Evolutionary conservation across 2,797 vertebrate species (phyloP).

Genomic region (Myotis findleyi): DNA sequence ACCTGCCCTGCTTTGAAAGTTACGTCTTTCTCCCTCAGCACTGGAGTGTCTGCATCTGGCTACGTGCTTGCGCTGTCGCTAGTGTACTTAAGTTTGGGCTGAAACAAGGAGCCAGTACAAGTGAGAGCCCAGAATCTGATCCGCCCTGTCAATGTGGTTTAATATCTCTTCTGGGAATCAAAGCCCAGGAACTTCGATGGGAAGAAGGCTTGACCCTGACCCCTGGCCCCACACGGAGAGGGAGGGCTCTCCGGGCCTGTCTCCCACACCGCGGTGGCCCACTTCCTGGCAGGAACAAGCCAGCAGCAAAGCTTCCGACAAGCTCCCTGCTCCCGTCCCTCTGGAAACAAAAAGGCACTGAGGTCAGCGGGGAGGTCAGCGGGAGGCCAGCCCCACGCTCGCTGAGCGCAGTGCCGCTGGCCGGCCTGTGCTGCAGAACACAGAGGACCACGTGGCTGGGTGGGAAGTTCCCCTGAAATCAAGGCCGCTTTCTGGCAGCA

Average conservation of each 20-base stretch:
- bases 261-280: not conserved
- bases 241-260: not conserved
- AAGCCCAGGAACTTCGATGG: not conserved
- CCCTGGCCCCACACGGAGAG: not conserved
- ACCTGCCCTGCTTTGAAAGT: not conserved
- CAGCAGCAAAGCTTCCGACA: not conserved
- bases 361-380: slow-evolving; percentile 75
- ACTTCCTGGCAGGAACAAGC: not conserved
- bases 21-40: not conserved
- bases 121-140: not conserved
- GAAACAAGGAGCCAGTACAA: not conserved
- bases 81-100: not conserved
- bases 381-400: slow-evolving; percentile 16
- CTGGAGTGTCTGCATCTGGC: not conserved
- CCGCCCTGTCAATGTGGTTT: not conserved
- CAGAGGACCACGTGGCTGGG: not conserved
- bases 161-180: not conserved
- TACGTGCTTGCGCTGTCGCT: not conserved
- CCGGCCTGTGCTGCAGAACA: not conserved
- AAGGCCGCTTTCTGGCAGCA: not conserved
- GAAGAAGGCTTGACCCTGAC: not conserved
- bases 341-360: slow-evolving; percentile 85
- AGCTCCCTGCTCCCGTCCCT: slow-evolving; percentile 24
- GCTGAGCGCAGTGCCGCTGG: not conserved
- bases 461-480: not conserved